phyloP scores from a whole-genome alignment of 2,113 vertebrate species.

The Salvelinus namaycush region DNA sequence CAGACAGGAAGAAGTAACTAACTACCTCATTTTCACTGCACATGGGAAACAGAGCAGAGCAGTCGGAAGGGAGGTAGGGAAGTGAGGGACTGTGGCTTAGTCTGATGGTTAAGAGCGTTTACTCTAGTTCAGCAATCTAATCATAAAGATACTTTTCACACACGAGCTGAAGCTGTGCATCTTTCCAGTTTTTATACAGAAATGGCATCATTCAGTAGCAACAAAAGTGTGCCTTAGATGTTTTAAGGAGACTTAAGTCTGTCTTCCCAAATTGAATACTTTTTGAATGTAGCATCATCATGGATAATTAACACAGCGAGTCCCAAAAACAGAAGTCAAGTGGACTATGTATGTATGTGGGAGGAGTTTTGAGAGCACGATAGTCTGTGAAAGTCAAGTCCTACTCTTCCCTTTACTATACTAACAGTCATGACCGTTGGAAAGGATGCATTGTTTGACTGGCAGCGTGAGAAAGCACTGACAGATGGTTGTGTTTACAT shows the following conservation, averaged over 20 bases:
- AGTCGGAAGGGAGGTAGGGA: neutral
- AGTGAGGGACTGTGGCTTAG: neutral
- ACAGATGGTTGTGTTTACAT: neutral
- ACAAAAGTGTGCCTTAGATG: slow-evolving; percentile 25
- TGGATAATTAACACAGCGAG: neutral
- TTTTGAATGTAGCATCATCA: neutral
- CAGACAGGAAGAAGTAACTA: neutral
- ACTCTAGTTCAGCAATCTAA: neutral
- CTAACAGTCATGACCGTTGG: neutral
- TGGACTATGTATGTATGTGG: neutral
- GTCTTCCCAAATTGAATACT: neutral
- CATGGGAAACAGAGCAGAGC: neutral
- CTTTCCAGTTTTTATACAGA: slow-evolving; percentile 1
- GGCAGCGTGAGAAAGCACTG: neutral
- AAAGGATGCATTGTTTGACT: neutral
- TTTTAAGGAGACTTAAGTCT: neutral
- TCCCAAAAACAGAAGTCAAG: neutral
- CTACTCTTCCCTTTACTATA: neutral
- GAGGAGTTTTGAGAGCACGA: neutral
- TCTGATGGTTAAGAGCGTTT: neutral
- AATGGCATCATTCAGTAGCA: neutral
- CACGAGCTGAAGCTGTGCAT: neutral
- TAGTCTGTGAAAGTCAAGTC: neutral
- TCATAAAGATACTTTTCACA: neutral
- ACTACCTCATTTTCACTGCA: slow-evolving; percentile 14